These are phyloP conservation scores for Stigmatopora nigra DNA, from an alignment of 2,113 vertebrate species.

Conservation along the genomic window DNA sequence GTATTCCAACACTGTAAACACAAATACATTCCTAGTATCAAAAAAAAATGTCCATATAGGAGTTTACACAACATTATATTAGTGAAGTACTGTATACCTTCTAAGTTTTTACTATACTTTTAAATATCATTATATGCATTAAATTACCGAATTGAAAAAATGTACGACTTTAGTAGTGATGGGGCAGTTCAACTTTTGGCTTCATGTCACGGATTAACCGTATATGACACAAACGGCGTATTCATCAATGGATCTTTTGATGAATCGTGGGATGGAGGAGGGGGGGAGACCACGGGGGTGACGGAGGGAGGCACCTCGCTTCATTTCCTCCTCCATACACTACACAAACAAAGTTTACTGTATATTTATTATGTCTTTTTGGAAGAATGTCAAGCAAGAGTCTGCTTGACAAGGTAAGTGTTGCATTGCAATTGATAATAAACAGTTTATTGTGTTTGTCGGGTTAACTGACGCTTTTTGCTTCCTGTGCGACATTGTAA, in stretches of 20 bases:
- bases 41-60: too few species aligned
- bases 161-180: too few species aligned
- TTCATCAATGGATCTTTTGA: slow-evolving; percentile 28
- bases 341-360: neutral
- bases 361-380: slow-evolving; percentile 18
- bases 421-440: neutral
- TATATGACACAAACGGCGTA: slow-evolving; percentile 2
- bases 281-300: too few species aligned
- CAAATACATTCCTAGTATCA: too few species aligned
- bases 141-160: too few species aligned
- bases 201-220: neutral
- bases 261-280: slow-evolving; percentile 9
- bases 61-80: too few species aligned
- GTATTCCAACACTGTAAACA: too few species aligned
- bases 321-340: neutral
- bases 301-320: slow-evolving; percentile 3
- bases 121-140: too few species aligned
- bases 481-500: slow-evolving; percentile 47
- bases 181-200: too few species aligned
- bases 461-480: slow-evolving; percentile 37
- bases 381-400: slow-evolving; percentile 10
- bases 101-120: too few species aligned
- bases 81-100: too few species aligned
- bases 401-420: neutral
- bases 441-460: slow-evolving; percentile 28